A percentile compares a stretch with the other conserved stretches of the same genome.
Conservation (phyloP, 2,113 vertebrate species). For the Ceyx cyanopectus region DNA sequence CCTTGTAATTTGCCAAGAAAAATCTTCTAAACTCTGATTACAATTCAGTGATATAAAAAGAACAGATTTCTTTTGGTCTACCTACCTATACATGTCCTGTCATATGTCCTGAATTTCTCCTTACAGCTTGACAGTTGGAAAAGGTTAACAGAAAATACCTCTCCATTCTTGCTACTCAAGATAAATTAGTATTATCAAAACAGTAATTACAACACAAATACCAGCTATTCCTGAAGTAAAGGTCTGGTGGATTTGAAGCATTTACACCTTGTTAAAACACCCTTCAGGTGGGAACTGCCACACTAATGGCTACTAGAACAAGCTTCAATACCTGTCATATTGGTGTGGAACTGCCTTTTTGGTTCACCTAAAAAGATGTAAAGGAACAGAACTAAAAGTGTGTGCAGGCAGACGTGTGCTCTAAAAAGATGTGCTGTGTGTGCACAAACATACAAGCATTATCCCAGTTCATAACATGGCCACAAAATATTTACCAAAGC, state of each 20-base stretch:
- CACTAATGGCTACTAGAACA: not conserved
- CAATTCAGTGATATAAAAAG: not conserved
- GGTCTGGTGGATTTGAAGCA: not conserved
- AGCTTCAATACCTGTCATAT: not conserved
- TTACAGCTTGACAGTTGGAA: not conserved
- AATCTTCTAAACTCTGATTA: not conserved
- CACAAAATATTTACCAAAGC: not conserved
- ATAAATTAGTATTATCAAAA: not conserved
- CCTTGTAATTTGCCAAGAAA: conserved; percentile 14
- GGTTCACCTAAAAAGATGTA: not conserved
- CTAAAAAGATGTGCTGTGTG: not conserved
- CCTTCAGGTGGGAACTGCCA: not conserved
- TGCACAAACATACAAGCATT: too few species aligned
- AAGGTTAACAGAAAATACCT: not conserved
- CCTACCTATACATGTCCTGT: not conserved
- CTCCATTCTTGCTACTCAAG: not conserved
- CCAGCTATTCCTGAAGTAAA: not conserved
- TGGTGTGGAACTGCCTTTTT: not conserved
- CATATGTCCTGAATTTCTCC: not conserved
- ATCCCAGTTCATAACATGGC: not conserved
- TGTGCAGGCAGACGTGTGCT: fast-evolving
- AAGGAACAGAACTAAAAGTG: not conserved
- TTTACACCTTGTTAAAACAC: not conserved
- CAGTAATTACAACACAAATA: not conserved
- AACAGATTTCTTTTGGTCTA: not conserved